Base-by-base conservation (phyloP, 2,797 vertebrate species). In the Epinephelus malabaricus region DNA sequence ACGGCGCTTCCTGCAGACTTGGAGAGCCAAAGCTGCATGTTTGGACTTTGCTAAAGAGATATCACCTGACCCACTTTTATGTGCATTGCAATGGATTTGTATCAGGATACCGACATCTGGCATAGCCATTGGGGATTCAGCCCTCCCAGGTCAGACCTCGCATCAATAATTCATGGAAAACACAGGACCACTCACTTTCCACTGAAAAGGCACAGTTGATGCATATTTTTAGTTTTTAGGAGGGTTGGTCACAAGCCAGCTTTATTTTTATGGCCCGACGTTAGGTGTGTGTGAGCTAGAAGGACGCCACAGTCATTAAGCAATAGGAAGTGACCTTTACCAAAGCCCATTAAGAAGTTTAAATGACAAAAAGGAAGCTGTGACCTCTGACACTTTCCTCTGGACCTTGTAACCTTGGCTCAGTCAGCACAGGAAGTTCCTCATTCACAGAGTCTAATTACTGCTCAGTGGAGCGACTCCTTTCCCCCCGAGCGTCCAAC, bases 351-450 rank as follows among this genome's bases (percentile, higher is more conserved):
- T 79, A 69, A 75, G 58, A 71, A 50, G 86, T 88, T 85, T 77
- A 84, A 86, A 83, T 81, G 84, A 81, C 83, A 71, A 80, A 65
- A 82, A 86, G 88, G 90, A 92, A 85, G 83, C 86, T 56, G 17
- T 69, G 89, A 92, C 81, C 76, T 49, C 46, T 86, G 88, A 92
- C 92, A 88, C 83, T 79, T 86, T 76, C 73, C 75, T 79, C 76
- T 47, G 23, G 83, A 86, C 89, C 82, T 83, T 75, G 45, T 84
- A 81, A 88, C 88, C 85, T 87, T 70, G 74, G 71, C 81, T 82
- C 73, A 56, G 76, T 82, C 90, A 66, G 72, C 85, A 90, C 86
- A 93, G 93, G 94, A 95, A 94, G 88, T 89, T 73, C 69, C 86
- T 87, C 79, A 80, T 80, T 89, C 85, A 91, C 58, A 23, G 6